phyloP scores from a whole-genome alignment of 2,888 invertebrate genomes.

The Drosophila pseudotakahashii region DNA sequence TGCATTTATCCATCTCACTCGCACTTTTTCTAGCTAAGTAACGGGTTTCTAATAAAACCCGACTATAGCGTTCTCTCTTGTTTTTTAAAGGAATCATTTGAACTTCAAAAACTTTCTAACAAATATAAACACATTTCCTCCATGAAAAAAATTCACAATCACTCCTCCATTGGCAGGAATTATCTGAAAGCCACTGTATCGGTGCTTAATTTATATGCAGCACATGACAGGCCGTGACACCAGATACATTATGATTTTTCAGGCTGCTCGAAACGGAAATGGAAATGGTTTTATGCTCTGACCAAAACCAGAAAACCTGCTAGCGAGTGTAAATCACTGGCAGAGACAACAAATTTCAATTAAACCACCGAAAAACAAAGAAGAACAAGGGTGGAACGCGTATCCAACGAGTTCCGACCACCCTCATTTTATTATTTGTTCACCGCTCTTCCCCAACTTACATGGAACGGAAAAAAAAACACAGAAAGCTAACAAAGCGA shows the following conservation, averaged over 20 bases:
- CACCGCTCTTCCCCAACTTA: conserved; percentile 3
- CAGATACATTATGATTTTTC: conserved; percentile 47
- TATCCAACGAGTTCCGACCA: conserved; percentile 18
- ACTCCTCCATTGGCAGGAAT: not conserved
- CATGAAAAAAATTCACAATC: no score
- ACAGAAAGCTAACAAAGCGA: conserved; percentile 48
- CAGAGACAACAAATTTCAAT: conserved; percentile 39
- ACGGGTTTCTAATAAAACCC: no score
- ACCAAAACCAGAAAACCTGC: conserved; percentile 39
- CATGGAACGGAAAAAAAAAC: conserved; percentile 9
- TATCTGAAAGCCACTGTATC: conserved; percentile 23
- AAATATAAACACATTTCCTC: no score
- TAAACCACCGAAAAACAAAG: conserved; percentile 29
- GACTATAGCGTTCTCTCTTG: no score
- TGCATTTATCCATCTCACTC: no score
- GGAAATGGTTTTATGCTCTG: conserved; percentile 57
- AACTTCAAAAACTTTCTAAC: not conserved
- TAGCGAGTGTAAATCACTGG: conserved; percentile 30
- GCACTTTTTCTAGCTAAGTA: no score
- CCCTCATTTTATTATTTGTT: conserved; percentile 23
- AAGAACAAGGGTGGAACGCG: conserved; percentile 1
- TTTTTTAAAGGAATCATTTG: not conserved
- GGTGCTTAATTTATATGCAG: conserved; percentile 65
- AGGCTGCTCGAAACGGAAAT: conserved; percentile 71
- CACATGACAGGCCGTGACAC: conserved; percentile 38